Conservation (phyloP, 37 sponge, comb jelly and placozoan genomes). For the Oscarella lobularis region DNA sequence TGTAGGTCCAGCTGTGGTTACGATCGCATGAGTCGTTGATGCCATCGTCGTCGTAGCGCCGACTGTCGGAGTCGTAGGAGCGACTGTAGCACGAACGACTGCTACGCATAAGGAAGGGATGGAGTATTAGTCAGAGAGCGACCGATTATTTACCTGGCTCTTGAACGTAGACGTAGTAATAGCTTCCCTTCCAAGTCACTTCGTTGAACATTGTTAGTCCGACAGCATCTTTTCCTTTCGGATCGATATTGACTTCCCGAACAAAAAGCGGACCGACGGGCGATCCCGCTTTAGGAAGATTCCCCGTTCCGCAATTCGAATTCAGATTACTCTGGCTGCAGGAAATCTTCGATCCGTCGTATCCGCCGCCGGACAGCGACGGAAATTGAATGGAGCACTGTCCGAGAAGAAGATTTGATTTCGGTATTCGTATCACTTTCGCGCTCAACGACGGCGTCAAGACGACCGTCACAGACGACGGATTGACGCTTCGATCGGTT, state of each 20-base stretch:
- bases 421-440: not conserved
- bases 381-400: not conserved
- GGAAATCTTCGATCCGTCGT: not conserved
- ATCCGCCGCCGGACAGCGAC: not conserved
- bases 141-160: too few relatives aligned
- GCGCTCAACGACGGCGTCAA: not conserved
- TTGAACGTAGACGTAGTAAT: constrained; percentile 3
- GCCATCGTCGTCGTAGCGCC: not conserved
- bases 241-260: not conserved
- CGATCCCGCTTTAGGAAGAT: not conserved
- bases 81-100: not conserved
- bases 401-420: not conserved
- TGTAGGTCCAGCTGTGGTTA: too few relatives aligned
- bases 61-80: not conserved
- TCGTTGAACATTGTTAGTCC: not conserved
- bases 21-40: too few relatives aligned
- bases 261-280: not conserved
- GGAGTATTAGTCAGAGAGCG: too few relatives aligned
- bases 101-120: too few relatives aligned
- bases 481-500: not conserved
- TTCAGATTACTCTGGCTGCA: not conserved
- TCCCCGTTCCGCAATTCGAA: not conserved
- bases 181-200: not conserved
- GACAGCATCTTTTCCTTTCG: not conserved
- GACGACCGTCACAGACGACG: not conserved